phyloP scores from a whole-genome alignment of 2,888 invertebrate genomes.

The Clepsis dumicolana region DNA sequence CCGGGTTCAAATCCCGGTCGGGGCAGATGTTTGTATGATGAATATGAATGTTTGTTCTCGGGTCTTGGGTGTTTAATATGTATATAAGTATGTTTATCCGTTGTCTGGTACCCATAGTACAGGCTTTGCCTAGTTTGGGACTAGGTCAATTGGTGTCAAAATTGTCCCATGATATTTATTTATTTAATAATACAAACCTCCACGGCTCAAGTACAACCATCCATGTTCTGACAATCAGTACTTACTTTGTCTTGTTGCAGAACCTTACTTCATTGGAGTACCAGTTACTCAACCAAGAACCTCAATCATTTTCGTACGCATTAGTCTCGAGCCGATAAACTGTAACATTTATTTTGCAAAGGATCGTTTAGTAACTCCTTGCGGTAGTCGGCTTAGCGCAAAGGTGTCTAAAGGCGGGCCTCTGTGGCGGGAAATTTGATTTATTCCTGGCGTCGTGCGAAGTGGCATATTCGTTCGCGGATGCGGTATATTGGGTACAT shows the following conservation, averaged over 20 bases:
- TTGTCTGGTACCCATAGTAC: no score
- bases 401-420: slow-evolving; percentile 38
- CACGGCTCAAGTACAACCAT: not conserved
- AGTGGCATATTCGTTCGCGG: slow-evolving; percentile 71
- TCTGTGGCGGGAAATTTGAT: slow-evolving; percentile 67
- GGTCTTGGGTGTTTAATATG: no score
- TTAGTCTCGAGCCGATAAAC: not conserved
- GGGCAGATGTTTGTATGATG: no score
- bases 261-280: not conserved
- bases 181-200: not conserved
- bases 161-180: no score
- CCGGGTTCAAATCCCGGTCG: no score
- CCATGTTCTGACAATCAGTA: no score
- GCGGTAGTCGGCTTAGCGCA: slow-evolving; percentile 44
- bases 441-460: slow-evolving; percentile 79
- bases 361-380: slow-evolving; percentile 37
- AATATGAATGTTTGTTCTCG: no score
- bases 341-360: not conserved
- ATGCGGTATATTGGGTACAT: slow-evolving; percentile 70
- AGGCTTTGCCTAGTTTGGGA: no score
- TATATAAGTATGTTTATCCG: no score
- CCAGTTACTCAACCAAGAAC: not conserved
- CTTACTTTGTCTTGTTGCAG: no score
- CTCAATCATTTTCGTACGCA: not conserved
- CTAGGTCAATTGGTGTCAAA: no score